Evolutionary conservation across 2,797 vertebrate genomes (phyloP).

Genomic region (Brachymystax lenok): DNA sequence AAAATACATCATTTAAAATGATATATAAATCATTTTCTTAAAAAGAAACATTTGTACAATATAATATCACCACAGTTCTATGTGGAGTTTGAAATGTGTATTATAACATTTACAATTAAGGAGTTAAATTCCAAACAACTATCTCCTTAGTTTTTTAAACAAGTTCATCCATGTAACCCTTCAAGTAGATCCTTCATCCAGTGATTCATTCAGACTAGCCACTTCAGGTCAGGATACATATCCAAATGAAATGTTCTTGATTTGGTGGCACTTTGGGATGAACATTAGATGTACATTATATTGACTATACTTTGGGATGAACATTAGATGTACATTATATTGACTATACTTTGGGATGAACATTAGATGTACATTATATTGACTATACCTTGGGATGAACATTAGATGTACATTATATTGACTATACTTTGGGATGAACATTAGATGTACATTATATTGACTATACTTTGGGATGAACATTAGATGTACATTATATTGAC

Average conservation of each 20-base stretch:
- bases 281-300: background rate
- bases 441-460: too few species aligned
- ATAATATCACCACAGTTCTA: constrained; percentile 50
- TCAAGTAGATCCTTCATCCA: constrained; percentile 18
- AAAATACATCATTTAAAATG: constrained; percentile 70
- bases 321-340: too few species aligned
- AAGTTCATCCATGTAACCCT: constrained; percentile 36
- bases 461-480: constrained; percentile 42
- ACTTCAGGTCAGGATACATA: constrained; percentile 51
- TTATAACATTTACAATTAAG: constrained; percentile 60
- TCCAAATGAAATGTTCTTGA: constrained; percentile 54
- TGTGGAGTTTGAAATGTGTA: constrained; percentile 26
- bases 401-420: too few species aligned
- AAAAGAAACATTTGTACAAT: constrained; percentile 67
- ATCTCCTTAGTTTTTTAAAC: constrained; percentile 37
- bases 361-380: too few species aligned
- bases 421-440: constrained; percentile 42
- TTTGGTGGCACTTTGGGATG: constrained; percentile 55
- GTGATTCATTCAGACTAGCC: constrained; percentile 14
- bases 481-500: too few species aligned
- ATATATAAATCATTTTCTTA: constrained; percentile 61
- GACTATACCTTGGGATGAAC: constrained; percentile 42
- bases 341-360: too few species aligned
- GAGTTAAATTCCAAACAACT: constrained; percentile 56
- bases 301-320: too few species aligned